Evolutionary conservation across 2,888 invertebrate species (phyloP), one percentile per base, ranked within the genome.

Genomic region (Dolichopus griseipennis): DNA sequence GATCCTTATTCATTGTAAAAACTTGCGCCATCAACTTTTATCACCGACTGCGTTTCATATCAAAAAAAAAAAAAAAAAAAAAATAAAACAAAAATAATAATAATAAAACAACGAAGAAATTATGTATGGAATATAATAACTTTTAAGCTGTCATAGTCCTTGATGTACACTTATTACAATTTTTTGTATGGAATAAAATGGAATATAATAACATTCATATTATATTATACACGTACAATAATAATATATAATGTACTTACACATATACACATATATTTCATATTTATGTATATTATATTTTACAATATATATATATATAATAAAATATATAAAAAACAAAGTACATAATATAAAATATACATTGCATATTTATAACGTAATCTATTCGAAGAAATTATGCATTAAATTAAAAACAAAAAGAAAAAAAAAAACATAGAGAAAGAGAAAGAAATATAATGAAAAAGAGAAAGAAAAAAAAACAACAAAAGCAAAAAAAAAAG

Each of bases 1-100:
- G 52, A 52, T 52, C 52, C 52, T 52, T 52, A 52, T 52, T 52
- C 52, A 52, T 52, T 52, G 52, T 52, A n/a, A 52, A 52, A 52
- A 15, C 15, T 52, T 52, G 52, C 52, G 52, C 52, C 52, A 52
- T 52, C 52, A 52, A 52, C 52, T 52, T 52, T 52, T 52, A 52
- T 52, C 52, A 52, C 52, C 52, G 52, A 12, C 52, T 52, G 52
- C 52, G 52, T 52, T 52, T 18, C 52, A 52, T 52, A 41, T 2
- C 41, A 41, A 41, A 9, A 41, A 41, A 5, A 41, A 41, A 41
- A 41, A 41, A 41, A 41, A 41, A 41, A 41, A 2, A 41, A 41
- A 41, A 41, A 6, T 9, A 41, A 12, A 41, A 41, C 15, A 41
- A 52, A 52, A 52, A 52, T 4, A 12, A 52, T 4, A 52, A 9